phyloP scores from a whole-genome alignment of 2,888 invertebrate species.

The Dichetophora obliterata region DNA sequence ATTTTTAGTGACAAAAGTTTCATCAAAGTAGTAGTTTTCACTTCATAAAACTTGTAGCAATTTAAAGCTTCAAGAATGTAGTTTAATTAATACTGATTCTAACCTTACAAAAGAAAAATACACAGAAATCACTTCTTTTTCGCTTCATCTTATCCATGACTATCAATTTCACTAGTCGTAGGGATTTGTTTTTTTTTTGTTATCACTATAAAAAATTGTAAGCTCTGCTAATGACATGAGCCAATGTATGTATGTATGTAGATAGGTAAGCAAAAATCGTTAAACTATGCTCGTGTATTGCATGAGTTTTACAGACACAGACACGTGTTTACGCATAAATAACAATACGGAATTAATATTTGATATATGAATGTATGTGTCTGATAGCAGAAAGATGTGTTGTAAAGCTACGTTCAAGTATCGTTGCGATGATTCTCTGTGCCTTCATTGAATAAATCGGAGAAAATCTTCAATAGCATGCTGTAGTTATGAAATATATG shows the following conservation, averaged over 20 bases:
- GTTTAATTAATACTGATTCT: too few relatives aligned
- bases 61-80: too few relatives aligned
- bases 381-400: neutral
- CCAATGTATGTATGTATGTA: too few relatives aligned
- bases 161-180: neutral
- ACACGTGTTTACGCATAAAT: constrained; percentile 28
- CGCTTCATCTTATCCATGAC: too few relatives aligned
- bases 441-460: too few relatives aligned
- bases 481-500: neutral
- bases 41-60: too few relatives aligned
- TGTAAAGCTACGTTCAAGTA: neutral
- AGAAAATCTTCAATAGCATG: neutral
- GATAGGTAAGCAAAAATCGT: neutral
- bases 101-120: too few relatives aligned
- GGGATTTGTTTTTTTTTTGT: neutral
- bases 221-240: neutral
- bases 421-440: too few relatives aligned
- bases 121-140: too few relatives aligned
- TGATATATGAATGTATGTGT: neutral
- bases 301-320: neutral
- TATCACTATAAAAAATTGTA: neutral
- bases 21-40: too few relatives aligned
- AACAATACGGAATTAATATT: neutral
- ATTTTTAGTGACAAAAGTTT: too few relatives aligned
- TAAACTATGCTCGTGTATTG: neutral